Conservation (phyloP, 2,888 invertebrate species). For the Xylota sylvarum region DNA sequence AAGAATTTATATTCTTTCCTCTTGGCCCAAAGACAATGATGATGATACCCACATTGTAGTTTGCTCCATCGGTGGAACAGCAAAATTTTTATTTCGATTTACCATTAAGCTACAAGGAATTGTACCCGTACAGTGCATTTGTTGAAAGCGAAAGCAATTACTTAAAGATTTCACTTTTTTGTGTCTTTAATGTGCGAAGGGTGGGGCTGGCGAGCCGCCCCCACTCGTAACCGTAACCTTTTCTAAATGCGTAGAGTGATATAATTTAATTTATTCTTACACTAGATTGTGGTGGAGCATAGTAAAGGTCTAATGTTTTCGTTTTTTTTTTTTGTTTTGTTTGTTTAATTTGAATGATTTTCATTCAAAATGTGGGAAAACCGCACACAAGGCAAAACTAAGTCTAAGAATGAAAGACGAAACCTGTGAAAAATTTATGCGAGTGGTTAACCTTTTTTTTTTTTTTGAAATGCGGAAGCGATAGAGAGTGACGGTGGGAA, state of each 20-base stretch:
- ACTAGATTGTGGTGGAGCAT: background rate
- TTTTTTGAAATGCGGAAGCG: constrained; percentile 6
- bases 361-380: constrained; percentile 29
- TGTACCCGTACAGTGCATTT: background rate
- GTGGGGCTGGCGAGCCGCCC: background rate
- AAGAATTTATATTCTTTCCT: background rate
- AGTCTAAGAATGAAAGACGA: constrained; percentile 5
- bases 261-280: constrained; percentile 32
- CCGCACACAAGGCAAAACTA: background rate
- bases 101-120: background rate
- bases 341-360: constrained; percentile 14
- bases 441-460: constrained; percentile 18
- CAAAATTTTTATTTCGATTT: constrained; percentile 19
- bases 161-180: constrained; percentile 19
- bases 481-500: constrained; percentile 15
- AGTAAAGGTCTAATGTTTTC: background rate
- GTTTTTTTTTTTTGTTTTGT: constrained; percentile 9
- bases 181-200: background rate
- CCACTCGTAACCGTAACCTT: background rate
- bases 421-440: constrained; percentile 36
- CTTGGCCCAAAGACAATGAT: background rate
- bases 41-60: constrained; percentile 2
- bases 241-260: constrained; percentile 5
- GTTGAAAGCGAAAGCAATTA: constrained; percentile 19
- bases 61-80: constrained; percentile 3